Evolutionary conservation across 2,888 invertebrate genomes (phyloP).

Genomic region (Parthenolecanium corni): DNA sequence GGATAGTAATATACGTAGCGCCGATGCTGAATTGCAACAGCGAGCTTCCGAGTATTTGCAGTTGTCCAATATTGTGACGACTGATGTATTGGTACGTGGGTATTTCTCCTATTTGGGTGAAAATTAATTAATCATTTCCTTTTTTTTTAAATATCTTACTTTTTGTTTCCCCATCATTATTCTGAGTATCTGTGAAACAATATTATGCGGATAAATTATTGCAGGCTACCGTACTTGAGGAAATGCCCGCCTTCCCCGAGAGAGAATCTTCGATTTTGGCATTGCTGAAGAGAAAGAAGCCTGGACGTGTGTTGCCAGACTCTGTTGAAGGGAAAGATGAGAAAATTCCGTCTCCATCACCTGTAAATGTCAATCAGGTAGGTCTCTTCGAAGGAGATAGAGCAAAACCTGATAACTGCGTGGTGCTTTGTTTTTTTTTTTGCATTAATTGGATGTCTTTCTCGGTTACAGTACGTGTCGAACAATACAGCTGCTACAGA

Average conservation of each 20-base stretch:
- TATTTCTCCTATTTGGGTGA: neutral
- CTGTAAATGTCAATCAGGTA: slow-evolving; percentile 24
- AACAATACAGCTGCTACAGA: slow-evolving; percentile 48
- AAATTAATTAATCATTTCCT: neutral
- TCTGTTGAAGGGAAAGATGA: slow-evolving; percentile 48
- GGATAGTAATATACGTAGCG: slow-evolving; percentile 90
- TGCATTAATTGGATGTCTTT: no score
- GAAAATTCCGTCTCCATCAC: slow-evolving; percentile 67
- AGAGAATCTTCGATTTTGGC: slow-evolving; percentile 94
- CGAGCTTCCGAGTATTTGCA: slow-evolving; percentile 96
- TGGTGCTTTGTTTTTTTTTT: no score
- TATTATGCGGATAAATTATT: no score
- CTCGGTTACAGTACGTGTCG: slow-evolving; percentile 7
- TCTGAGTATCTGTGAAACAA: no score
- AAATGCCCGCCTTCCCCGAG: slow-evolving; percentile 99
- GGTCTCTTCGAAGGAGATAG: no score
- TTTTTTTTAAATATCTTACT: neutral
- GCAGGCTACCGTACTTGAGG: slow-evolving; percentile 90
- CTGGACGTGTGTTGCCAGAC: slow-evolving; percentile 75
- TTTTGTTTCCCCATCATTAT: neutral
- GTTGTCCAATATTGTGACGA: slow-evolving; percentile 86
- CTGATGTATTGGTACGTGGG: slow-evolving; percentile 68
- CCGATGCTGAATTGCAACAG: slow-evolving; percentile 97
- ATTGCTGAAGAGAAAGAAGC: slow-evolving; percentile 96
- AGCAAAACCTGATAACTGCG: no score